Evolutionary conservation across 2,113 vertebrate species (phyloP).

Genomic region (Ceyx melanurus): DNA sequence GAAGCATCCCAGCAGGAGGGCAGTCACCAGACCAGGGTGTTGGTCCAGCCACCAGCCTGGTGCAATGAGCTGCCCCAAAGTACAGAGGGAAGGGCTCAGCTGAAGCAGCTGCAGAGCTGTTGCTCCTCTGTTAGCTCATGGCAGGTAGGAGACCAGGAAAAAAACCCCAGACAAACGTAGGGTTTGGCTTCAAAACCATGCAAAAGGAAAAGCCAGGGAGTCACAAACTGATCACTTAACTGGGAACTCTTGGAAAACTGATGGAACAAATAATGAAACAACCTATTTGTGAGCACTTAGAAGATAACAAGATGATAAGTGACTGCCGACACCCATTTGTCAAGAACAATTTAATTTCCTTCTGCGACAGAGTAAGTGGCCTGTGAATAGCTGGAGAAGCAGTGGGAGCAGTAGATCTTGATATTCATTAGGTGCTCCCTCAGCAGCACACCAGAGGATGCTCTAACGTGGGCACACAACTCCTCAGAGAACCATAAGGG

Average conservation of each 20-base stretch:
- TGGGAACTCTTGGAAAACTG: background rate
- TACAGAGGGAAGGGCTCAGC: background rate
- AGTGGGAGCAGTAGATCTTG: slow-evolving; percentile 19
- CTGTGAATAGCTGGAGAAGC: slow-evolving; percentile 36
- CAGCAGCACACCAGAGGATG: background rate
- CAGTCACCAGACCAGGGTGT: background rate
- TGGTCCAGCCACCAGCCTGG: background rate
- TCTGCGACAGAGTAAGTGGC: slow-evolving; percentile 6
- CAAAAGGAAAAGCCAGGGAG: background rate
- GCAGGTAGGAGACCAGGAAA: background rate
- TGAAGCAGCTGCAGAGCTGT: background rate
- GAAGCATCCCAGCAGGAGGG: background rate
- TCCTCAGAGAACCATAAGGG: background rate
- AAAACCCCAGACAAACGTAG: background rate
- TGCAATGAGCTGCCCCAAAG: background rate
- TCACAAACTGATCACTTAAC: slow-evolving; percentile 8
- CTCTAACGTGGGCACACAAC: background rate
- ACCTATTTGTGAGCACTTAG: slow-evolving; percentile 61
- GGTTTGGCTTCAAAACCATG: background rate
- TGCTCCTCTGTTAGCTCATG: background rate
- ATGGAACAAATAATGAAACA: slow-evolving; percentile 60
- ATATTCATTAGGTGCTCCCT: slow-evolving; percentile 41
- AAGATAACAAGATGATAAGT: slow-evolving; percentile 69
- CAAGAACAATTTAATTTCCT: slow-evolving; percentile 62
- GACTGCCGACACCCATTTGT: slow-evolving; percentile 57